Percentiles rank a stretch among this genome's conserved stretches.
Conservation (phyloP, 2,888 invertebrate species). For the Perdita meconis region DNA sequence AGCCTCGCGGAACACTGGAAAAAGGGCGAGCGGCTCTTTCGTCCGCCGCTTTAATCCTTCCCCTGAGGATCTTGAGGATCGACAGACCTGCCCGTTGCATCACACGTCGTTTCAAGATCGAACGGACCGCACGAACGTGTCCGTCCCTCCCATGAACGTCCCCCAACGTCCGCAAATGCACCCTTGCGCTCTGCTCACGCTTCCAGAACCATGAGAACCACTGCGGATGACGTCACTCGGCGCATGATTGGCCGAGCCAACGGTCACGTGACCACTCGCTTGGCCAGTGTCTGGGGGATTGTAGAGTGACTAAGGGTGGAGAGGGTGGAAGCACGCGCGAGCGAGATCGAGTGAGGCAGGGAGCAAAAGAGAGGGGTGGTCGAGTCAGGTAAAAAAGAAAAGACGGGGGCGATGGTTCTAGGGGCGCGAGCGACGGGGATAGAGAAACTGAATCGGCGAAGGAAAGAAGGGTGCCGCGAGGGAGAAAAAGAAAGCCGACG, state of each 20-base stretch:
- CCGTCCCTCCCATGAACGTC: constrained; percentile 60
- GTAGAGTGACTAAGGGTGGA: constrained; percentile 46
- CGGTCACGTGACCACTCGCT: constrained; percentile 78
- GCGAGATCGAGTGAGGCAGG: constrained; percentile 34
- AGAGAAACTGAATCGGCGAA: constrained; percentile 20
- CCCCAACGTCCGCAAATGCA: constrained; percentile 54
- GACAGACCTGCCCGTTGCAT: constrained; percentile 65
- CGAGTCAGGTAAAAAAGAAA: constrained; percentile 39
- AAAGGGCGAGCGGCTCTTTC: constrained; percentile 30
- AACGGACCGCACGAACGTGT: constrained; percentile 59
- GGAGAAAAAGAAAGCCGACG: constrained; percentile 24
- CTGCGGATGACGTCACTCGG: constrained; percentile 77
- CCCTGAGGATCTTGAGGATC: constrained; percentile 63
- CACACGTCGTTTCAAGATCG: constrained; percentile 67
- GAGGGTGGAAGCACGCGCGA: constrained; percentile 38
- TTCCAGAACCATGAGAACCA: constrained; percentile 74
- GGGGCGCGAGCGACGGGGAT: constrained; percentile 17
- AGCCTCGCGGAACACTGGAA: constrained; percentile 9
- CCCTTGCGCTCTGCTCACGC: constrained; percentile 43
- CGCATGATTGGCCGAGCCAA: constrained; percentile 76
- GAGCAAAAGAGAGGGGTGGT: constrained; percentile 26
- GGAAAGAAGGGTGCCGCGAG: constrained; percentile 34
- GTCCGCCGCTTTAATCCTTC: constrained; percentile 56
- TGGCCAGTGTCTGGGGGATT: constrained; percentile 65
- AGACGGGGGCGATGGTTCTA: constrained; percentile 20